Conservation (phyloP, 2,888 invertebrate genomes). For the Leucoptera coffeella region DNA sequence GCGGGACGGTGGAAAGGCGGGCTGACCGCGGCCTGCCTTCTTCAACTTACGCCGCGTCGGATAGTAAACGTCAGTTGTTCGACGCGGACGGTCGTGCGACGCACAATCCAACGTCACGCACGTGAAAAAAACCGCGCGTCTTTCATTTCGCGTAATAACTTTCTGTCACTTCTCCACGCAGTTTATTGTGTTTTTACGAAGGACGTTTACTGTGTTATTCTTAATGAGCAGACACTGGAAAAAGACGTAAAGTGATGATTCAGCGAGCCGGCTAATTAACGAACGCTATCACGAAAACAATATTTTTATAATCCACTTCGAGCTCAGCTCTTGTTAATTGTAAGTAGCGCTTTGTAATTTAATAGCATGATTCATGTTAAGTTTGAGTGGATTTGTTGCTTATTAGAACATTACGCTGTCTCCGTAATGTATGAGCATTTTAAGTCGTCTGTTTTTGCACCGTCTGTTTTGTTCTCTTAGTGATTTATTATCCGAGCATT, state of each 20-base stretch:
- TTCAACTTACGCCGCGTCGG: constrained; percentile 47
- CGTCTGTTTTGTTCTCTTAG: no score
- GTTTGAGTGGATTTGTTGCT: neutral
- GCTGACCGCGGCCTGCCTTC: constrained; percentile 48
- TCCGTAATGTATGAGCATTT: no score
- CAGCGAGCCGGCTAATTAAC: constrained; percentile 49
- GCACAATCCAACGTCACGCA: constrained; percentile 18
- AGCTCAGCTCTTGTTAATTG: constrained; percentile 16
- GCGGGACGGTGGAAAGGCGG: constrained; percentile 50
- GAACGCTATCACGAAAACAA: constrained; percentile 37
- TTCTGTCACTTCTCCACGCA: constrained; percentile 9
- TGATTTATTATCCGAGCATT: no score
- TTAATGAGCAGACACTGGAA: no score
- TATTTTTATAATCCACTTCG: constrained; percentile 17
- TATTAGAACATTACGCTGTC: no score
- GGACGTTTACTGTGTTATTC: constrained; percentile 23
- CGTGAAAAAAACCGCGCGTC: constrained; percentile 49
- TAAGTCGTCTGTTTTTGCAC: no score
- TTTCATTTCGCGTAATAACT: constrained; percentile 12
- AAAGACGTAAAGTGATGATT: constrained; percentile 51
- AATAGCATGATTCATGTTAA: constrained; percentile 2
- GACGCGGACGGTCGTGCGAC: constrained; percentile 38
- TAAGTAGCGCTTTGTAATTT: constrained; percentile 16
- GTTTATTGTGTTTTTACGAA: constrained; percentile 14
- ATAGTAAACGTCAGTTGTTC: constrained; percentile 47